These are phyloP conservation scores for Lemur catta DNA, from an alignment of 2,797 vertebrate genomes.

Conservation along the genomic window DNA sequence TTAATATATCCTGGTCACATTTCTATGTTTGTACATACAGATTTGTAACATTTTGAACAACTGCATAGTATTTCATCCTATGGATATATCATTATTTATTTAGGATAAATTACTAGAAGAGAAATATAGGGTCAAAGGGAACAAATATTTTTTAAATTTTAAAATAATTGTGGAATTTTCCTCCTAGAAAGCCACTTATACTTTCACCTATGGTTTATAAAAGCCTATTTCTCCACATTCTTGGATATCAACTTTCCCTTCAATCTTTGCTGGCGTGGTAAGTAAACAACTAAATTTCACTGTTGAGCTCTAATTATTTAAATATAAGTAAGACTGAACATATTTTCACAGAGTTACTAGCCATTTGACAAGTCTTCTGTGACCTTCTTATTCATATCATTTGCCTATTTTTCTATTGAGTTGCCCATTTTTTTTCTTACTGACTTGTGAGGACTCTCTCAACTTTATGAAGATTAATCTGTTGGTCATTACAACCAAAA, in stretches of 20 bases:
- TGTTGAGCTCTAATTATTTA: neutral
- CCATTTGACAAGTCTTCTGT: neutral
- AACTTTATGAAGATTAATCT: neutral
- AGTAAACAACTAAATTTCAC: neutral
- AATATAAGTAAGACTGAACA: neutral
- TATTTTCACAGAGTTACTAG: neutral
- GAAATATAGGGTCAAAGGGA: neutral
- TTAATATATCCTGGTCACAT: neutral
- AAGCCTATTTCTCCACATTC: neutral
- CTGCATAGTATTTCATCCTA: neutral
- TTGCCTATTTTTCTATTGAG: neutral
- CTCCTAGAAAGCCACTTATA: neutral
- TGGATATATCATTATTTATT: neutral
- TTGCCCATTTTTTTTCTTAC: neutral
- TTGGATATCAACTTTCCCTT: neutral
- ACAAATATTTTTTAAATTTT: neutral
- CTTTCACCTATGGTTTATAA: neutral
- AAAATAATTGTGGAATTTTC: neutral
- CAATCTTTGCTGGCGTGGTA: neutral
- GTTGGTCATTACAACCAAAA: neutral
- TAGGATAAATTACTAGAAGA: neutral
- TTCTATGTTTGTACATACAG: neutral
- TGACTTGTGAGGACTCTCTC: neutral
- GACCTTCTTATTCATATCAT: neutral
- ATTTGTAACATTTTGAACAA: neutral